Evolutionary conservation across 2,113 vertebrate species (phyloP), one percentile per base, ranked within the genome.

Genomic region (Colossoma macropomum): DNA sequence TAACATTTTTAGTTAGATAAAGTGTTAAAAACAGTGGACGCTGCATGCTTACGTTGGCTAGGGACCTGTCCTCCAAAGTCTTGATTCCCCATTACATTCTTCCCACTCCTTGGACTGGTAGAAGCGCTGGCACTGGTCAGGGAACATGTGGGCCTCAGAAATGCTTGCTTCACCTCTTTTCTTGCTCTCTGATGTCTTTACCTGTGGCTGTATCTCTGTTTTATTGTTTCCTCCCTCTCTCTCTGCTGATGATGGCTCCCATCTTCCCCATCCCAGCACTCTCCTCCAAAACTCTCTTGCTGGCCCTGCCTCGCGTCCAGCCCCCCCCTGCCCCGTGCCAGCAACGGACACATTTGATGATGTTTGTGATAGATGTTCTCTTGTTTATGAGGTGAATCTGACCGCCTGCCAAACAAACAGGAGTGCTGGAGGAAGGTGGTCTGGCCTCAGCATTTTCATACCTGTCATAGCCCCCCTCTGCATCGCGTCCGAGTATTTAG

Each of bases 111-210:
- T 83, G 81, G 81, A 77, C 81, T 77, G 81, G 81, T 83, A 70
- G 25, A 83, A 25, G 81, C 34, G 27, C 66, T 71, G 81, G 81
- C 81, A 77, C 23, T 28, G 12, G 74, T 77, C 45, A 6, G 54
- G 63, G 73, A 62, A 71, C 74, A 56, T 66, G 63, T 83, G 81
- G 74, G 74, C 81, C 83, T 78, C 81, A 84, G 73, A 19, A 27
- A 60, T 68, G 83, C 81, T 85, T 87, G 85, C 65, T 78, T 82
- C 69, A 59, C 63, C n/a, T 1, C 75, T 32, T 80, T 34, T 70
- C 50, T 65, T 32, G 19, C 41, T 34, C 38, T 41, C 69, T 91
- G 90, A 92, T 91, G 74, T 79, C 83, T 92, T 93, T 90, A 89
- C 87, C 79, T 70, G 52, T 50, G 60, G 76, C 84, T 50, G 70